These are phyloP conservation scores for Poeciliopsis turrubarensis DNA, from an alignment of 2,113 vertebrate species.

Conservation along the genomic window DNA sequence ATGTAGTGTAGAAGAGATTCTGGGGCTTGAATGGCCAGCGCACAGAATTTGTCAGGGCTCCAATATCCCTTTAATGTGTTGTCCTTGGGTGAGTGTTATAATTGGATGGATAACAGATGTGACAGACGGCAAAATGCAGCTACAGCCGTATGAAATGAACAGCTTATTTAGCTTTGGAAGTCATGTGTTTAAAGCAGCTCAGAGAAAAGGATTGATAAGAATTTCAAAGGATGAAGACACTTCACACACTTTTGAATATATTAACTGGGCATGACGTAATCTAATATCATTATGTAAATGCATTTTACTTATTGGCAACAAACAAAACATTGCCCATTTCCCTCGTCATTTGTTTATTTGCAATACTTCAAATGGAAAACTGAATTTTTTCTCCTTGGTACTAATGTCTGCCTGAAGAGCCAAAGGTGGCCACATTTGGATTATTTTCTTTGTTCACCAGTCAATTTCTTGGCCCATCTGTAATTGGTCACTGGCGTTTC, in stretches of 20 bases:
- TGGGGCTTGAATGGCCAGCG: conserved; percentile 35
- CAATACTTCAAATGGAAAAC: too few relatives aligned
- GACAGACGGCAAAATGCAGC: conserved; percentile 38
- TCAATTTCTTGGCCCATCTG: not conserved
- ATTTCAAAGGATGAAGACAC: conserved; percentile 9
- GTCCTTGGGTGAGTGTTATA: conserved; percentile 60
- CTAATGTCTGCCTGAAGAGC: not conserved
- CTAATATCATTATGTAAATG: conserved; percentile 3
- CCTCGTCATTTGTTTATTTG: too few relatives aligned
- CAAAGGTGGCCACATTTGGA: not conserved
- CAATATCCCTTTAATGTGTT: conserved; percentile 54
- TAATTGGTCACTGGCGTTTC: conserved; percentile 27
- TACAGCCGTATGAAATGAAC: conserved; percentile 22
- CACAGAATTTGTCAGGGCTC: conserved; percentile 46
- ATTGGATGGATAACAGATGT: conserved; percentile 56
- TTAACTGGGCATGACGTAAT: not conserved
- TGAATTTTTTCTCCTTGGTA: not conserved
- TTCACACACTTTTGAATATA: conserved; percentile 1
- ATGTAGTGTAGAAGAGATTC: conserved; percentile 20
- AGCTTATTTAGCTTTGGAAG: conserved; percentile 31
- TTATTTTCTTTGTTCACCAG: not conserved
- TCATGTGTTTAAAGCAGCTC: conserved; percentile 4
- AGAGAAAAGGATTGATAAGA: conserved; percentile 24
- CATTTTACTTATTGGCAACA: too few relatives aligned
- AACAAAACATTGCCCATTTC: too few relatives aligned